Evolutionary conservation across 2,113 vertebrate genomes (phyloP), one percentile per base, ranked within the genome.

Genomic region (Lycaon pictus): DNA sequence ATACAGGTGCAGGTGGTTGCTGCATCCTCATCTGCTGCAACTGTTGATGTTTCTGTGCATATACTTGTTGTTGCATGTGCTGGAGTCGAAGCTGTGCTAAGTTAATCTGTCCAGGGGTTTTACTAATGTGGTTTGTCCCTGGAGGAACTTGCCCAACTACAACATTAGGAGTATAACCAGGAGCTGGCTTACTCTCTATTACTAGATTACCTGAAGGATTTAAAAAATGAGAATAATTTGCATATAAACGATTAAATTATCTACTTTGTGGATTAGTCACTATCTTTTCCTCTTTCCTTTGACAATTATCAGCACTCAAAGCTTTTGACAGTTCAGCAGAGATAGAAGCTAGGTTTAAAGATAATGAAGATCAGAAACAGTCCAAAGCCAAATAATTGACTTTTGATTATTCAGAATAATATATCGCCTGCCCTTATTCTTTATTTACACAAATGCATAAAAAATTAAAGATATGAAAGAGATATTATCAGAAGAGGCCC

Each of bases 31-130:
- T 99, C 98, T 99, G 99, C 63, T 99, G 99, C 96, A 99, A 71
- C 5, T 99, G 99, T 95, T 99, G 99, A 88, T 99, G 99, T 43
- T 99, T 99, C 60, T 99, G 99, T 55, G 99, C 99, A 27, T 99
- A 99, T 13, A 99, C 99, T 97, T 99, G 99, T 86, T 99, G 99
- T 71, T 99, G 99, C 99, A 99, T 99, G 97, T 99, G 99, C 97
- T 99, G 99, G 79, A 99, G 99, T 20, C 99, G 99, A 55, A 99
- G 99, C 98, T 99, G 99, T 2, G 99, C 99, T 96, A 99, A 99
- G 69, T 99, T 99, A 98, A 99, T 99, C 98, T 99, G 99, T 83
- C 99, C 99, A 48, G 99, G 99, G 98, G 99, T 98, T 99, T 99
- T 99, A 95, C 90, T 99, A 35, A 99, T 88, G 65, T 99, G 99